Conservation (phyloP, 2,888 invertebrate genomes). For the Imbricaverruca yamaguchii region DNA sequence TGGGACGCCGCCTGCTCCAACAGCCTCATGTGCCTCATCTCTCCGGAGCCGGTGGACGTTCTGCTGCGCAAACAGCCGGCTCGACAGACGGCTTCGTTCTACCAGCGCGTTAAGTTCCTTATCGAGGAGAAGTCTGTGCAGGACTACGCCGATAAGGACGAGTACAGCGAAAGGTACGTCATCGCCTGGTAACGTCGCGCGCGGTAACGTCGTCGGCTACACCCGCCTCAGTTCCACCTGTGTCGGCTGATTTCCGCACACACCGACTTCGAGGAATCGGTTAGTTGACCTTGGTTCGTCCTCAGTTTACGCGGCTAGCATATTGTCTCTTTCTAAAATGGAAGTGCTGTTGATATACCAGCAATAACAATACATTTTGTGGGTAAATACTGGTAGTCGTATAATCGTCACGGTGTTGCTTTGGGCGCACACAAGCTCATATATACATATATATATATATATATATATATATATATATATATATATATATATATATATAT, state of each 20-base stretch:
- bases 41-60: conserved; percentile 94
- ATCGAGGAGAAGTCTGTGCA: conserved; percentile 98
- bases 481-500: too few species aligned
- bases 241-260: conserved; percentile 7
- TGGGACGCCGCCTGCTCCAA: conserved; percentile 75
- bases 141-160: conserved; percentile 93
- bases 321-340: conserved; percentile 25
- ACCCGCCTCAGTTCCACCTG: background rate
- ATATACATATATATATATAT: too few species aligned
- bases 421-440: too few species aligned
- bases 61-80: conserved; percentile 92
- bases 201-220: background rate
- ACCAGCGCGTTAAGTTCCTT: conserved; percentile 93
- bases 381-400: too few species aligned
- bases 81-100: conserved; percentile 93
- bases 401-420: too few species aligned
- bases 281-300: conserved; percentile 5
- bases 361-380: too few species aligned
- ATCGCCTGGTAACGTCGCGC: background rate
- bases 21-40: conserved; percentile 89
- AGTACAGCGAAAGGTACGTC: conserved; percentile 95
- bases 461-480: too few species aligned
- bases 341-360: background rate
- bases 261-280: background rate
- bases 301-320: conserved; percentile 23